Evolutionary conservation across 2,113 vertebrate genomes (phyloP), one percentile per base, ranked within the genome.

Genomic region (Typhlomys cinereus): DNA sequence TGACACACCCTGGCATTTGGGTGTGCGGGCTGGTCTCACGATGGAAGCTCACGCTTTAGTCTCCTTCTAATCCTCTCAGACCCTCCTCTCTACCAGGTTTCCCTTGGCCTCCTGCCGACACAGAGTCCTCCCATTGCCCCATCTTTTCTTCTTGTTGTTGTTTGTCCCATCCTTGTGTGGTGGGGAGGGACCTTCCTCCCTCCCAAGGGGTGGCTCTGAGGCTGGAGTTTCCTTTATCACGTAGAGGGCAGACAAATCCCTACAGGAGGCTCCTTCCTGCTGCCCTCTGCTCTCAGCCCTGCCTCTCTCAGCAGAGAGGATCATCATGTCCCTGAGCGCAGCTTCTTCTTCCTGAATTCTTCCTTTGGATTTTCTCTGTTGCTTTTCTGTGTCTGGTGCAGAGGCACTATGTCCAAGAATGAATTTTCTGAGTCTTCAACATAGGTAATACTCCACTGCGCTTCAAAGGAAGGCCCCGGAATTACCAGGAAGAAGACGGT

Each of bases 261-360:
- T 12, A 0, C 2, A 18, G 36, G 54, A 34, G 1, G 8, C 9
- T 6, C 2, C 23, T 44, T 75, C 46, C 75, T 18, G 9, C n/a
- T 17, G 6, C 36, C 7, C 34, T 18, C 7, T 0, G n/a, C n/a
- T 1, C 18, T 18, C 34, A 14, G 5, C 39, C 41, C 31, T 54
- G 14, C 27, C 23, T 69, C 50, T 61, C 39, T 25, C 8, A 31
- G 78, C 23, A 46, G 62, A 75, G 52, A 41, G 54, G 57, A 3
- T 61, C 15, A 9, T 69, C 61, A 36, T 69, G 23, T 70, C 31
- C 71, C 48, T 7, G 57, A 93, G 83, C 69, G 11, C 6, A 31
- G 82, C 64, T 41, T 44, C 61, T 12, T 59, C 39, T 48, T 46
- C 44, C 7, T 48, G 46, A 54, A 39, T 62, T 90, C 69, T 75